These are phyloP conservation scores for Cyclophora albipunctata DNA, from an alignment of 2,888 invertebrate species.

Conservation along the genomic window DNA sequence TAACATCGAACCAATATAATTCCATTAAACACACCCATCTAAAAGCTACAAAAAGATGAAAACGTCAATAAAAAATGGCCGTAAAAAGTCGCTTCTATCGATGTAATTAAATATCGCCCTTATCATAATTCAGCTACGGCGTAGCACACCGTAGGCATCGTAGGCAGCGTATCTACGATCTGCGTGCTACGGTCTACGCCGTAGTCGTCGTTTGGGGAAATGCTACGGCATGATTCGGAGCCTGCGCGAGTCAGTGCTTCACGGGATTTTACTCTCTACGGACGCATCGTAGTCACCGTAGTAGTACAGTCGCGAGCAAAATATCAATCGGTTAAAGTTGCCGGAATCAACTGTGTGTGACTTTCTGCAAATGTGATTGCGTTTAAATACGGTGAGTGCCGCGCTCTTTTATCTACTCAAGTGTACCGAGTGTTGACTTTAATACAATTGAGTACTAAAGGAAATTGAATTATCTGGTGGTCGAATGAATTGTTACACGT, in stretches of 20 bases:
- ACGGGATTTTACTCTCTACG: conserved; percentile 30
- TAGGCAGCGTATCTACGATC: conserved; percentile 19
- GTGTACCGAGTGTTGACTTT: conserved; percentile 16
- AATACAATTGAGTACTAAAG: neutral
- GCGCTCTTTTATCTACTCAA: conserved; percentile 24
- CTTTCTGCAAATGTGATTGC: conserved; percentile 42
- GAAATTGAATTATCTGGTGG: no score
- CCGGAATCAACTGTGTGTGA: conserved; percentile 5
- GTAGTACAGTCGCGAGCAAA: conserved; percentile 7
- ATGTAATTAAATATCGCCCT: conserved; percentile 40
- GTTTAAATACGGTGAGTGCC: conserved; percentile 44
- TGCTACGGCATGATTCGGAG: conserved; percentile 49
- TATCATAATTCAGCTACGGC: conserved; percentile 39
- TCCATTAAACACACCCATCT: no score
- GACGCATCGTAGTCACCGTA: conserved; percentile 17
- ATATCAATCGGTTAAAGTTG: conserved; percentile 7
- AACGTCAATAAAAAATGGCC: conserved; percentile 14
- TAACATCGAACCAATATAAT: no score
- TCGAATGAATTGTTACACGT: no score
- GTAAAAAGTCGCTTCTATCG: conserved; percentile 21
- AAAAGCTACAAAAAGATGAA: no score
- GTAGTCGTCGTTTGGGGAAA: conserved; percentile 38
- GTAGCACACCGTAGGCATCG: conserved; percentile 13
- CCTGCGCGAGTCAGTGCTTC: conserved; percentile 65
- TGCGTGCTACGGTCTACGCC: conserved; percentile 14